Evolutionary conservation across 2,888 invertebrate genomes (phyloP), one percentile per base, ranked within the genome.

Genomic region (Seira musarum): DNA sequence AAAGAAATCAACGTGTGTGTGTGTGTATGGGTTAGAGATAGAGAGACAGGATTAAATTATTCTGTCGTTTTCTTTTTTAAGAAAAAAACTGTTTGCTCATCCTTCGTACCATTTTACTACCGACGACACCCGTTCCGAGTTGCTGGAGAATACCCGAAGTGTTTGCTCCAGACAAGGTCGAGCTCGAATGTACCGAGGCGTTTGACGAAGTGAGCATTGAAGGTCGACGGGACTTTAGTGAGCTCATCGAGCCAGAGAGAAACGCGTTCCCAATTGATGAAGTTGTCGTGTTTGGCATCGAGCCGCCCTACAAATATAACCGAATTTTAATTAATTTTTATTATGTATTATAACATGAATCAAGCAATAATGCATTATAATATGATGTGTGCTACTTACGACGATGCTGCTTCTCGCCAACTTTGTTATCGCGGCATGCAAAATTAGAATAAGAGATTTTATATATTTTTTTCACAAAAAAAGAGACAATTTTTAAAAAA

Each of bases 91-190:
- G 30, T 30, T 30, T 30, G 30, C 30, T 30, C 30, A 30, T 30
- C 8, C 30, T 30, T 8, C 17, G 10, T 21, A 35, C 30, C 70
- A 63, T 40, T 64, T 64, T 64, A 46, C 64, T 53, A 24, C 95
- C 95, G 94, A 96, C 96, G 95, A 96, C 94, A 92, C 95, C 96
- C 90, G 94, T 93, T 92, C 96, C 95, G 89, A 96, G 91, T 90
- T 96, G 96, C 88, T 96, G 96, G 87, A 96, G 90, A 83, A 96
- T 90, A 85, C 94, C 94, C 84, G 93, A 92, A 87, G 80, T 68
- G 19, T 83, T 79, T 17, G 70, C 82, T 66, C 81, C 82, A 17
- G 83, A 69, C 92, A 92, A 74, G 94, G 92, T 76, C 95, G 64
- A 60, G n/a, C 69, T 70, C 6, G 76, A 80, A 49, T 83, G 83